A percentile compares a stretch with the other conserved stretches of the same genome.
phyloP scores from a whole-genome alignment of 2,113 vertebrate genomes.

The Gavialis gangeticus region DNA sequence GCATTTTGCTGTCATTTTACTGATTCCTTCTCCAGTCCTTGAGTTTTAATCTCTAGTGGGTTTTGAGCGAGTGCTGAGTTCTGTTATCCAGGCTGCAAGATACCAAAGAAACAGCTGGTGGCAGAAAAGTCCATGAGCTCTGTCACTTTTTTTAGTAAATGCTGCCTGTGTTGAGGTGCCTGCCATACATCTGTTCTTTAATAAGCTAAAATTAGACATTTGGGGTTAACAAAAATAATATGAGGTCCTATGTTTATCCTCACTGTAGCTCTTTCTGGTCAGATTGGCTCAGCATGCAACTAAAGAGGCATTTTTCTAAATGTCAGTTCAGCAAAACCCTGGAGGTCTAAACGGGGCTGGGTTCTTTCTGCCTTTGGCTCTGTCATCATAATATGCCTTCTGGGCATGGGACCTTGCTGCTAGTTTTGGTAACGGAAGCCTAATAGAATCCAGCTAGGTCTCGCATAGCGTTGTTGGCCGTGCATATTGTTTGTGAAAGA shows the following conservation, averaged over 20 bases:
- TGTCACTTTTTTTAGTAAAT: not conserved
- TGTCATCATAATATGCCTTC: not conserved
- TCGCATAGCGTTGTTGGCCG: not conserved
- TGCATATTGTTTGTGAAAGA: not conserved
- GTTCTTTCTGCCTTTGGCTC: rapidly evolving
- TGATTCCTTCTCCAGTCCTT: not conserved
- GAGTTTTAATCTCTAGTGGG: not conserved
- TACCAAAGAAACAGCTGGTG: not conserved
- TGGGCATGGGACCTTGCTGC: rapidly evolving
- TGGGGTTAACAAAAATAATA: not conserved
- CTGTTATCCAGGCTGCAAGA: not conserved
- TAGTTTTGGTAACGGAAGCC: not conserved
- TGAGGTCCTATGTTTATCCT: not conserved
- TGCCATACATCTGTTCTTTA: not conserved
- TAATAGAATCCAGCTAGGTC: not conserved
- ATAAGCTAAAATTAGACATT: not conserved
- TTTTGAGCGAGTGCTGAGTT: not conserved
- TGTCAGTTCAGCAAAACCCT: not conserved
- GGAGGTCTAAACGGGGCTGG: not conserved
- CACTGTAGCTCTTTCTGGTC: not conserved
- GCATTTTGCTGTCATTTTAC: not conserved
- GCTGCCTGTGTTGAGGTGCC: not conserved
- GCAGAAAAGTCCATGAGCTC: not conserved
- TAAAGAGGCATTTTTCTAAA: not conserved
- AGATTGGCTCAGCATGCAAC: not conserved